Percentiles rank a stretch among this genome's conserved stretches.
Evolutionary conservation across 1,140 invertebrate genomes (phyloP).

Genomic region (Dinoponera quadriceps): DNA sequence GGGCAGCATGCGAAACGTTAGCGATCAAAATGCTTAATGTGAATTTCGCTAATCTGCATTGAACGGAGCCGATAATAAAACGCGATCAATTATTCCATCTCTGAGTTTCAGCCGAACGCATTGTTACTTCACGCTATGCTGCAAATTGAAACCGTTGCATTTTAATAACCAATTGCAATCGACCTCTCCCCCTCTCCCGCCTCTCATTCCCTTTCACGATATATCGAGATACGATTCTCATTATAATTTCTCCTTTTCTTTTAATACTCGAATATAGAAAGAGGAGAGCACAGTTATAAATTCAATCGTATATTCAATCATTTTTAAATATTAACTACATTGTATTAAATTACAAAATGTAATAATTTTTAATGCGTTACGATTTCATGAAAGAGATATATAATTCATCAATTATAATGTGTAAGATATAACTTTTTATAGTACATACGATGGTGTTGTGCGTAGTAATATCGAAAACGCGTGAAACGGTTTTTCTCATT

Average conservation of each 20-base stretch:
- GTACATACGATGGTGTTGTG: too few relatives aligned
- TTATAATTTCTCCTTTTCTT: conserved; percentile 19
- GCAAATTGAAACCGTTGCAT: conserved; percentile 10
- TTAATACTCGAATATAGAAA: too few relatives aligned
- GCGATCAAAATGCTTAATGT: conserved; percentile 18
- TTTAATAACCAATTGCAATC: conserved; percentile 28
- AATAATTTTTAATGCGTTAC: too few relatives aligned
- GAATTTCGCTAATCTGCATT: conserved; percentile 10
- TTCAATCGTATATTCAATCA: too few relatives aligned
- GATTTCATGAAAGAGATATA: too few relatives aligned
- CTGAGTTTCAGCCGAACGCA: conserved; percentile 9
- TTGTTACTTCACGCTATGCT: background rate
- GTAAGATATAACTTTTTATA: too few relatives aligned
- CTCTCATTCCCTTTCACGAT: too few relatives aligned
- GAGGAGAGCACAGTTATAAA: too few relatives aligned
- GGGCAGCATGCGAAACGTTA: background rate
- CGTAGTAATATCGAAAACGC: too few relatives aligned
- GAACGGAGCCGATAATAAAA: background rate
- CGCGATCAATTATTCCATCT: conserved; percentile 15
- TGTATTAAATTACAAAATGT: too few relatives aligned
- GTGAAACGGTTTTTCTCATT: background rate
- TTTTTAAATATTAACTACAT: too few relatives aligned
- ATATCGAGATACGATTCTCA: conserved; percentile 15
- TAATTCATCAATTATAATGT: too few relatives aligned
- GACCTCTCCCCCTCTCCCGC: background rate